Evolutionary conservation across 2,888 invertebrate species (phyloP), one percentile per base, ranked within the genome.

Genomic region (Cerastoderma edule): DNA sequence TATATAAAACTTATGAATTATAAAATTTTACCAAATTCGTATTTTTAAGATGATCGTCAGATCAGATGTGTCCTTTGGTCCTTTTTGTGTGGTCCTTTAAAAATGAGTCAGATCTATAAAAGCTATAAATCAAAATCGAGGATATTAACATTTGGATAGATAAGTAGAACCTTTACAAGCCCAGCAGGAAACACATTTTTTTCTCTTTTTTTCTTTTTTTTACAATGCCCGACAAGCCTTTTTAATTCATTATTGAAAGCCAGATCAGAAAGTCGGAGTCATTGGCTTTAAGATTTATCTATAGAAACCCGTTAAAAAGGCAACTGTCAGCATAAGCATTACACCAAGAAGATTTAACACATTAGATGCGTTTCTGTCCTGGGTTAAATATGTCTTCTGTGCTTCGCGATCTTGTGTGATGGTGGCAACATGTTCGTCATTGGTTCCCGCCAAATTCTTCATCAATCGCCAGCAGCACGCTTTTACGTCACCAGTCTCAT

Each of bases 291-390:
- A 39, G 8, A 3, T 53, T 22, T 53, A 56, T 56, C 56, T 56
- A 27, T 56, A 56, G 19, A 56, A 56, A 2, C 56, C 56, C 10
- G 56, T 56, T 3, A 56, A 19, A 56, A 56, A 56, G 19, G 56
- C 56, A 2, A 56, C 56, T 1, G 27, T 27, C 6, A 56, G 30
- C 56, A 56, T 56, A 16, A 56, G 19, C 2, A 13, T n/a, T 2
- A 56, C n/a, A 32, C 30, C 56, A 19, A 56, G n/a, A 4, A 56
- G 3, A n/a, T 56, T 56, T 19, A 56, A 27, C 27, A n/a, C 56
- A 5, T 28, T 56, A 10, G 22, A 3, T 19, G 16, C 27, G 19
- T 32, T 56, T n/a, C 16, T 30, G 19, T 56, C 56, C 56, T 56
- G 56, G 22, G 3, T 56, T 28, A 56, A 19, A 30, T 56, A 56